These are phyloP conservation scores for Acanthochromis polyacanthus DNA, from an alignment of 2,113 vertebrate species.

Conservation along the genomic window DNA sequence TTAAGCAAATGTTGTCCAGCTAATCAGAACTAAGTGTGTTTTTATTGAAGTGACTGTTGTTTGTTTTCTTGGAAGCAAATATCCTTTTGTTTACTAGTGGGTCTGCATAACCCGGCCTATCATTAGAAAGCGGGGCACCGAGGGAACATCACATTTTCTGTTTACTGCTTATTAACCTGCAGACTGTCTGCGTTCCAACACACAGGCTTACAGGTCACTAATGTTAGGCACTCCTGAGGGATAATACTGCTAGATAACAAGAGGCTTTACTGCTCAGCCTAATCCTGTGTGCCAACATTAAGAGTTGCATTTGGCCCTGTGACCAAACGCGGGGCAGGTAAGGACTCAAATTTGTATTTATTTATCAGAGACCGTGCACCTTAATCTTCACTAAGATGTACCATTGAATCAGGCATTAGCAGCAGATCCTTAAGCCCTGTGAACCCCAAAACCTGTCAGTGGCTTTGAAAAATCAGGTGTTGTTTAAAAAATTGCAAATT, in stretches of 20 bases:
- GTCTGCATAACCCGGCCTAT: neutral
- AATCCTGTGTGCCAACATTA: constrained; percentile 69
- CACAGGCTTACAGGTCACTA: constrained; percentile 62
- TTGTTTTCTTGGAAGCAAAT: neutral
- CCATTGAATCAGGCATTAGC: too few relatives aligned
- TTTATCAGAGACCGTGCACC: too few relatives aligned
- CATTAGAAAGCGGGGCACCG: neutral
- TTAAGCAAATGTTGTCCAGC: too few relatives aligned
- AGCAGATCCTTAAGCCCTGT: too few relatives aligned
- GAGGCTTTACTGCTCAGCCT: constrained; percentile 61
- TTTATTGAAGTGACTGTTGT: neutral
- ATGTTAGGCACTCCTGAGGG: constrained; percentile 55
- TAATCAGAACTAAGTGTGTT: too few relatives aligned
- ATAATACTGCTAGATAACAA: constrained; percentile 64
- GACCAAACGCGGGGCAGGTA: too few relatives aligned
- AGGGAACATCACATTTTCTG: neutral
- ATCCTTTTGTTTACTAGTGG: neutral
- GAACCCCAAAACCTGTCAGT: too few relatives aligned
- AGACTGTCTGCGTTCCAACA: constrained; percentile 22
- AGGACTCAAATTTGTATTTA: too few relatives aligned
- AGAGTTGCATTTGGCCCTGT: constrained; percentile 40
- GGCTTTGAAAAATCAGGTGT: too few relatives aligned
- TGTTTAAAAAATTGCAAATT: too few relatives aligned
- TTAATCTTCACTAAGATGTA: too few relatives aligned
- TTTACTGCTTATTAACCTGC: constrained; percentile 56